Base-by-base conservation (phyloP, 1,140 invertebrate genomes). In the Eueides isabella region DNA sequence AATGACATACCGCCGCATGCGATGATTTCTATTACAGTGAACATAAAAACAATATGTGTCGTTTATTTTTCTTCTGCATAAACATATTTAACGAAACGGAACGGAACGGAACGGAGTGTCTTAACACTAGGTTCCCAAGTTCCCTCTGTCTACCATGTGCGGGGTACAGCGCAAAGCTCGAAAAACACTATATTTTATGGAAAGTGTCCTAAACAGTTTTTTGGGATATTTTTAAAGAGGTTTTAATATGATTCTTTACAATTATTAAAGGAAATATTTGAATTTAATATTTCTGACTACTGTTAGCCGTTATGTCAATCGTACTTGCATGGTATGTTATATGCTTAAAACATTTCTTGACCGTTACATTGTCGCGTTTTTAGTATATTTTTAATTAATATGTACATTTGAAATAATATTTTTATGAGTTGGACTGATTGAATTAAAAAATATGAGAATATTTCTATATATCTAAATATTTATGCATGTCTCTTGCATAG, bases 341-440 rank as follows among this genome's bases (percentile, higher is more conserved):
- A 77, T 74, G 81, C 82, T 80, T 81, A 80, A 82, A 83, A 83
- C 80, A 75, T 79, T 81, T 85, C 66, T 69, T 67, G 71, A 78
- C 83, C 90, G 90, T 90, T 92, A 89, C 73, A 63, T 75, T 77
- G 86, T 83, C 83, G 82, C 77, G 87, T 76, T 85, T 82, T 78
- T 69, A 55, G 76, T 82, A 85, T 88, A 83, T 79, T 78, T 83
- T 84, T 71, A 77, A 78, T 72, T 78, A 70, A 86, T 91, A 55
- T 55, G 48, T 55, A 55, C 26, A 7, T 26, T 26, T 55, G 11
- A 55, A 7, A 55, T 26, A 55, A 55, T 26, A 55, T 26, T 26
- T 0, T 19, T 44, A 44, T 6, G 16, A 19, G 19, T 44, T 44
- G 6, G 41, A 44, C n/a, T 19, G 41, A 19, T 44, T 19, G n/a